Evolutionary conservation across 1,140 invertebrate species (phyloP).

Genomic region (Ditylenchus dipsaci): DNA sequence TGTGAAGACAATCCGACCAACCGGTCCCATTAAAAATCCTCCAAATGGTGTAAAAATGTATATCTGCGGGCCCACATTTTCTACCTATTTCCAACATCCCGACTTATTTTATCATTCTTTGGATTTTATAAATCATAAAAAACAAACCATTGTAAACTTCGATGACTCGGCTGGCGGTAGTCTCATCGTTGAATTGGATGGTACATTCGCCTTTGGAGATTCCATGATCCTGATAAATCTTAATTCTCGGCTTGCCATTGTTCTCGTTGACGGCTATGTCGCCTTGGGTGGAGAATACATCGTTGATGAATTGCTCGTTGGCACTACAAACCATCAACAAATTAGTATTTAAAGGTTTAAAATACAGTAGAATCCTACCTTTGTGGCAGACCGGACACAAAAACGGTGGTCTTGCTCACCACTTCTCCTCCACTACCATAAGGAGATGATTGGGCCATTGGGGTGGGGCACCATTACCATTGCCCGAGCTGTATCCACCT

Average conservation of each 20-base stretch:
- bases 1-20: no score
- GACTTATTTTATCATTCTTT: no score
- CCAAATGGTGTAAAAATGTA: no score
- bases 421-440: not conserved
- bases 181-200: constrained; percentile 17
- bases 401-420: constrained; percentile 13
- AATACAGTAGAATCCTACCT: constrained; percentile 9
- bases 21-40: no score
- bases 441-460: not conserved
- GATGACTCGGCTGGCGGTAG: constrained; percentile 13
- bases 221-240: constrained; percentile 21
- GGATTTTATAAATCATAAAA: not conserved
- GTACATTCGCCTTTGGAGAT: constrained; percentile 30
- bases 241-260: constrained; percentile 33
- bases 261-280: constrained; percentile 14
- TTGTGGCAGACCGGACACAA: constrained; percentile 28
- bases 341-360: not conserved
- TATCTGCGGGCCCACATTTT: no score
- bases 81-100: not conserved
- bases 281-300: constrained; percentile 22
- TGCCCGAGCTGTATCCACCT: not conserved
- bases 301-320: constrained; percentile 30
- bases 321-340: constrained; percentile 13
- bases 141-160: constrained; percentile 14
- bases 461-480: not conserved